Base-by-base conservation (phyloP, 2,797 vertebrate genomes). In the Gymnothorax reevesii region DNA sequence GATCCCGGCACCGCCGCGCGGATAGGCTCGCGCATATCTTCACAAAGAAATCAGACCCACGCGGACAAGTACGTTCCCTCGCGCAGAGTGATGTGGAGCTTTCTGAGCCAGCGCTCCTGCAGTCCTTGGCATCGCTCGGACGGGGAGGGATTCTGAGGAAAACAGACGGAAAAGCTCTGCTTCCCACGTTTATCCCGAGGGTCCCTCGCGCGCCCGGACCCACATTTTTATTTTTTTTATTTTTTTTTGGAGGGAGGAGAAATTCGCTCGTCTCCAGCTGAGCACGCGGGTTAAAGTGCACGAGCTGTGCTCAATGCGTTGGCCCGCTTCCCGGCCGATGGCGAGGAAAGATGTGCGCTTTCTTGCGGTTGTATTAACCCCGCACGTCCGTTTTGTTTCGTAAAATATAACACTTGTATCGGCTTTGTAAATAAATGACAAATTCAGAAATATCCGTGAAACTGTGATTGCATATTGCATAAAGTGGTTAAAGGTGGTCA, bases 121-220 rank as follows among this genome's bases (percentile, higher is more conserved):
- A 20, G 59, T 75, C 12, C 4, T 12, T 73, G 71, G 27, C 71
- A 73, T 10, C 71, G 27, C 69, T 25, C 33, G 71, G 71, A 27
- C 27, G 25, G 71, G 17, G 60, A 20, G 59, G 25, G 71, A 42
- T 64, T 42, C 57, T 49, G 52, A 83, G 7, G 82, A 88, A 92
- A 93, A 89, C 92, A 94, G 92, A 94, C 91, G 95, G 95, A 96
- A 20, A 96, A 96, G 94, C 94, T 92, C 94, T 94, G 92, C 96
- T 97, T 97, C 97, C 96, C 96, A 97, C 94, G 86, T 79, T 92
- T 96, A 90, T 93, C 95, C 94, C 94, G 86, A 22, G 95, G 94
- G 96, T 94, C 88, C 75, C 88, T 87, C 42, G 10, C 54, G 49
- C 49, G 84, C 75, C 86, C 86, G 89, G 86, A 87, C 88, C 89